Evolutionary conservation across 1,140 invertebrate genomes (phyloP).

Genomic region (Melanaphis sacchari): DNA sequence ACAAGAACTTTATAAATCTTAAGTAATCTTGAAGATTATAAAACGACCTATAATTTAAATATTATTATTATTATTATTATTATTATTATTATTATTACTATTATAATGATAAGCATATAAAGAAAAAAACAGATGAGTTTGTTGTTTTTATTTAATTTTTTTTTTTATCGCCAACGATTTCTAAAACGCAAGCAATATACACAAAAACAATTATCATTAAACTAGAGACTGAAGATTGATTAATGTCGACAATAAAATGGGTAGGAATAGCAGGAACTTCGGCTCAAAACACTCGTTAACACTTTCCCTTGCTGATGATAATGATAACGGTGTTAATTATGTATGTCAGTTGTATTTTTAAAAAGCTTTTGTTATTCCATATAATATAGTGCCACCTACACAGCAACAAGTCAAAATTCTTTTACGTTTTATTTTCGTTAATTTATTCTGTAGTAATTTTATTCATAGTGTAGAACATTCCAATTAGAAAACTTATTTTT

Average conservation of each 20-base stretch:
- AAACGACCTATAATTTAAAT: not conserved
- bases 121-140: slow-evolving; percentile 16
- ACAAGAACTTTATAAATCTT: not conserved
- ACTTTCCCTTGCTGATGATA: slow-evolving; percentile 52
- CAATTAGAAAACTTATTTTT: not conserved
- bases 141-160: slow-evolving; percentile 42
- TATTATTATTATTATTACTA: not conserved
- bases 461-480: not conserved
- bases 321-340: slow-evolving; percentile 51
- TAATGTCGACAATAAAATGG: slow-evolving; percentile 30
- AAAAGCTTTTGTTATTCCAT: slow-evolving; percentile 40
- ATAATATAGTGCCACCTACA: not conserved
- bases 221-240: slow-evolving; percentile 21
- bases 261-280: slow-evolving; percentile 53
- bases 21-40: not conserved
- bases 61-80: not conserved
- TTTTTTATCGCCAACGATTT: slow-evolving; percentile 44
- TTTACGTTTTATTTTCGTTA: not conserved
- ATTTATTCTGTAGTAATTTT: slow-evolving; percentile 33
- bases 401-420: not conserved
- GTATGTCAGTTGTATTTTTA: slow-evolving; percentile 30
- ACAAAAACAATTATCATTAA: slow-evolving; percentile 45
- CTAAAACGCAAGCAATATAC: slow-evolving; percentile 42
- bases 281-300: slow-evolving; percentile 53
- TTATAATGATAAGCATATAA: not conserved